phyloP scores from a whole-genome alignment of 1,140 invertebrate species.

The Druon quercuslanigerum region DNA sequence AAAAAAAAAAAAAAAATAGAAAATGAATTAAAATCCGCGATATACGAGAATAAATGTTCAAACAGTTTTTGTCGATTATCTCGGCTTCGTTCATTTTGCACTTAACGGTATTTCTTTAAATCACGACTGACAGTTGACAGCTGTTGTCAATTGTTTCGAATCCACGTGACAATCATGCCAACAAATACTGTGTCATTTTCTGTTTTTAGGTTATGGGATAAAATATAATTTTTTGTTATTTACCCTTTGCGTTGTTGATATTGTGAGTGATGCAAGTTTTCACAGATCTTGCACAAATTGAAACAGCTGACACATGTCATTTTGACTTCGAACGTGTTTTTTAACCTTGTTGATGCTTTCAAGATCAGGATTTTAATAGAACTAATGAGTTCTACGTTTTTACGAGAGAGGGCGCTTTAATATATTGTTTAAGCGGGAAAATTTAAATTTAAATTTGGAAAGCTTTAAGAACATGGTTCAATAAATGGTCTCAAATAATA shows the following conservation, averaged over 20 bases:
- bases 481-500: no score
- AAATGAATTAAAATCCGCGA: no score
- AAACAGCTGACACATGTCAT: neutral
- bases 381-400: neutral
- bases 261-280: constrained; percentile 23
- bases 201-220: neutral
- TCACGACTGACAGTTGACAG: no score
- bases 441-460: no score
- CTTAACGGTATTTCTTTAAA: no score
- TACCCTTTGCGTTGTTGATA: neutral
- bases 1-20: no score
- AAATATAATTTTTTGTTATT: constrained; percentile 4
- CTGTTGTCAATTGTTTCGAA: neutral
- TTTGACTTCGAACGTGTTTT: constrained; percentile 5
- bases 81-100: no score
- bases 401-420: no score
- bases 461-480: no score
- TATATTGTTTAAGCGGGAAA: no score
- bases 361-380: constrained; percentile 24
- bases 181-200: neutral
- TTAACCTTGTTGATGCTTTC: constrained; percentile 25
- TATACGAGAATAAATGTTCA: no score
- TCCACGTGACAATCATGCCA: constrained; percentile 12
- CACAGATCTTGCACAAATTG: constrained; percentile 19
- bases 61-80: no score